These are phyloP conservation scores for Entosphenus tridentatus DNA, from an alignment of 2,113 vertebrate species.

Conservation along the genomic window DNA sequence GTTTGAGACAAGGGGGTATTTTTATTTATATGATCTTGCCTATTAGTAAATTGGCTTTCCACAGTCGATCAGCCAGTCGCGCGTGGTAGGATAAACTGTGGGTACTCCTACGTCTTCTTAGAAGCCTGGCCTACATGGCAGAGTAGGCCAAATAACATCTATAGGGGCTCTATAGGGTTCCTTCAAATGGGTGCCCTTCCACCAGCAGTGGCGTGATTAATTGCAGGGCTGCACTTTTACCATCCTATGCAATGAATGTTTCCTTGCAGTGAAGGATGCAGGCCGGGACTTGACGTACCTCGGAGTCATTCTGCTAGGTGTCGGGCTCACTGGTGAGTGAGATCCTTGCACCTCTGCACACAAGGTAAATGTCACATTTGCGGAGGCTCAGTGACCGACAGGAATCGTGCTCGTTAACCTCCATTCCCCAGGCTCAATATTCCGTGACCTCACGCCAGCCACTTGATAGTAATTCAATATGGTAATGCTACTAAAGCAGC, in stretches of 20 bases:
- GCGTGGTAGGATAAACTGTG: no score
- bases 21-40: no score
- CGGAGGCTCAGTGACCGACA: background rate
- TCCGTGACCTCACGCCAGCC: background rate
- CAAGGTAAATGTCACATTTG: background rate
- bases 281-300: constrained; percentile 1
- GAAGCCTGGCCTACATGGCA: no score
- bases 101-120: no score
- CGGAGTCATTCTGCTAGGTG: constrained; percentile 4
- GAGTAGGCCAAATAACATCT: background rate
- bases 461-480: background rate
- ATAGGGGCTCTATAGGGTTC: background rate
- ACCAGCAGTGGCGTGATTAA: background rate
- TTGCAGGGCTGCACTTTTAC: background rate
- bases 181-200: background rate
- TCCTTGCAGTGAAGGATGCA: background rate
- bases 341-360: background rate
- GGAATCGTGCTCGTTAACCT: background rate
- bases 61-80: no score
- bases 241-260: background rate
- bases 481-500: background rate
- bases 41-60: no score
- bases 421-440: background rate
- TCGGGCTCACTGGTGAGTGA: background rate
- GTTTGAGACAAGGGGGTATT: no score